Conservation (phyloP, 2,113 vertebrate species). For the Sigmodon hispidus region DNA sequence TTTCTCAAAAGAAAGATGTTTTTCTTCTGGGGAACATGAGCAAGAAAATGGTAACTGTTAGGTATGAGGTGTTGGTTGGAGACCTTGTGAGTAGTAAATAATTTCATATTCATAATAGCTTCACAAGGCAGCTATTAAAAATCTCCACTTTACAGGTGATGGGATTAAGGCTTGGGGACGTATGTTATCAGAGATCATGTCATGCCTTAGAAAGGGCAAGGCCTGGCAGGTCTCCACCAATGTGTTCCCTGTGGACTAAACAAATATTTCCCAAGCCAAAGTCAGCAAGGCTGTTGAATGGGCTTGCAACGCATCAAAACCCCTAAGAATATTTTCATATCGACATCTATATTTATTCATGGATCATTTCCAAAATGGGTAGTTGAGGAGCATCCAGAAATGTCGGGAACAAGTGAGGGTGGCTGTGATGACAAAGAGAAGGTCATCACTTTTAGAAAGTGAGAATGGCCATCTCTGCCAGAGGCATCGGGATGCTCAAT, state of each 20-base stretch:
- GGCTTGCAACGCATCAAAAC: background rate
- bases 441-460: background rate
- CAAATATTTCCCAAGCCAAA: background rate
- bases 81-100: background rate
- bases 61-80: background rate
- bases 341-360: background rate
- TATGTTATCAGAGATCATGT: background rate
- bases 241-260: background rate
- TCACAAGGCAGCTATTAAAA: background rate
- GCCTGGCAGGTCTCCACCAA: background rate
- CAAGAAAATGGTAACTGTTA: background rate
- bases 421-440: background rate
- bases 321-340: background rate
- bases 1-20: background rate
- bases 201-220: background rate
- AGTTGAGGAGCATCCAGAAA: background rate
- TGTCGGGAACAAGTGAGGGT: background rate
- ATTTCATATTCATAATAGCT: background rate
- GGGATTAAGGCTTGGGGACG: background rate
- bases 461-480: background rate
- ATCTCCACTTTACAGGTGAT: background rate
- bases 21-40: background rate
- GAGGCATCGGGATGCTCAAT: background rate
- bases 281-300: background rate
- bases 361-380: background rate